Evolutionary conservation across 2,797 vertebrate genomes (phyloP), one percentile per base, ranked within the genome.

Genomic region (Pseudochirops cupreus): DNA sequence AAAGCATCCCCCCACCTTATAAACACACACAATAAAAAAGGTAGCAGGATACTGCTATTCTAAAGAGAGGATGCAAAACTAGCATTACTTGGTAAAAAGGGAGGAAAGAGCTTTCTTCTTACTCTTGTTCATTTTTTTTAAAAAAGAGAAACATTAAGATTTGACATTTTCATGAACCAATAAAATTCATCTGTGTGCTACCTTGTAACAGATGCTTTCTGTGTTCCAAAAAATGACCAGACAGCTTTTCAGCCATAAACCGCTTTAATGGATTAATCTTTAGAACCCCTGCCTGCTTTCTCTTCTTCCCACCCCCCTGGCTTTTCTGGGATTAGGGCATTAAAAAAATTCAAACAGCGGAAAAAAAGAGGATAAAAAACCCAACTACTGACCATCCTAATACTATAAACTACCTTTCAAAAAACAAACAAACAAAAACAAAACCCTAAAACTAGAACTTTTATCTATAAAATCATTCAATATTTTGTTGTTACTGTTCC

Each of bases 161-260:
- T 94, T 4, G 90, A 59, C 53, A 93, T 92, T 94, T 96, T 95
- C 94, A 94, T 93, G 92, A 95, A 94, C 56, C 62, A 95, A 91
- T 95, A 93, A 94, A 95, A 96, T 62, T 93, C 46, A 18, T 91
- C 67, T 7, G 5, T 31, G 11, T 53, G 54, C 55, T 91, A 54
- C 39, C n/a, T 59, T 2, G 26, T 13, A 82, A 74, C 56, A 87
- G 62, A 28, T 7, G 46, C n/a, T 28, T 56, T 57, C 82, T 0
- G 56, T 3, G 13, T 57, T 16, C 14, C 4, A 33, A 91, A 24
- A 46, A 16, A 57, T 0, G 28, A 53, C 82, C 87, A 24, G 59
- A 29, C 11, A 87, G 92, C 62, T 91, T 4, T 0, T 24, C 21
- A 3, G 56, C 54, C 91, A 56, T 24, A 39, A 59, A 57, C 56